phyloP scores from a whole-genome alignment of 1,140 invertebrate species.

The Eueides isabella region DNA sequence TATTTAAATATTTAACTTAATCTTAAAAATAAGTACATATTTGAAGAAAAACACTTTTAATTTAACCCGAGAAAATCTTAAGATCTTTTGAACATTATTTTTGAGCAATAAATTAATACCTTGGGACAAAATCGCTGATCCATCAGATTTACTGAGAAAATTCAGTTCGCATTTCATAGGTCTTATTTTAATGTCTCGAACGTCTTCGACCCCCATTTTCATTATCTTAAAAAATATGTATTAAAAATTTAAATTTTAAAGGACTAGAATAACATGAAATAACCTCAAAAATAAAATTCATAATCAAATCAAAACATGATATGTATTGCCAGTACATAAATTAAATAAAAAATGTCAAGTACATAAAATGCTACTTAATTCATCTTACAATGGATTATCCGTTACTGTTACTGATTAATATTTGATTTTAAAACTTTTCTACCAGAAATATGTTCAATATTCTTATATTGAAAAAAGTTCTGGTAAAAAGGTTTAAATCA shows the following conservation, averaged over 20 bases:
- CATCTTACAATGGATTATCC: too few relatives aligned
- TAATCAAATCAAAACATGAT: neutral
- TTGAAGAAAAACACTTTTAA: too few relatives aligned
- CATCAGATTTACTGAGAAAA: conserved; percentile 87
- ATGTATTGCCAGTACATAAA: neutral
- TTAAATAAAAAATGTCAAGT: neutral
- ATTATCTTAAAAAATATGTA: neutral
- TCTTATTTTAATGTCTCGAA: conserved; percentile 66
- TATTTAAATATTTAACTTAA: too few relatives aligned
- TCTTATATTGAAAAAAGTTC: too few relatives aligned
- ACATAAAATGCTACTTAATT: too few relatives aligned
- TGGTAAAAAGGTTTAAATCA: too few relatives aligned
- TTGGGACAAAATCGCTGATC: conserved; percentile 89
- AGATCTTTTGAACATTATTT: too few relatives aligned
- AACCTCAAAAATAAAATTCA: conserved; percentile 9
- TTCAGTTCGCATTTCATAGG: conserved; percentile 87
- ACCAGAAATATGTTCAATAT: too few relatives aligned
- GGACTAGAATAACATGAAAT: neutral
- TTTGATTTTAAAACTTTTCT: neutral
- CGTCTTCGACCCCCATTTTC: conserved; percentile 51
- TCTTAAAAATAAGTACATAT: too few relatives aligned
- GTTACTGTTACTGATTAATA: neutral
- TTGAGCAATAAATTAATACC: too few relatives aligned
- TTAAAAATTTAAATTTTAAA: neutral
- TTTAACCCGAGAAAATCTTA: too few relatives aligned